Evolutionary conservation across 1,140 invertebrate species (phyloP).

Genomic region (Zaprionus camerounensis): DNA sequence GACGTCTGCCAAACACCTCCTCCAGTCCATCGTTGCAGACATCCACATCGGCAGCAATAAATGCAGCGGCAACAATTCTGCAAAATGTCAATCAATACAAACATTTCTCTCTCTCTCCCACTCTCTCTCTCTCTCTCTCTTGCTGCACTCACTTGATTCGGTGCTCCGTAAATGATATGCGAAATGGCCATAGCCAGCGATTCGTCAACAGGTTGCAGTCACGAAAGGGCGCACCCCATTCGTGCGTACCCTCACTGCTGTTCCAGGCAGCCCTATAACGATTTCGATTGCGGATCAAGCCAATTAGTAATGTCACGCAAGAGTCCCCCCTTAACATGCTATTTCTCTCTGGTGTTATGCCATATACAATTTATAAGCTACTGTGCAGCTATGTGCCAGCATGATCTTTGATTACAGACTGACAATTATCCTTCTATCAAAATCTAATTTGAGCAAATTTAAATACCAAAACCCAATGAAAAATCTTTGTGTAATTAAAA

Average conservation of each 20-base stretch:
- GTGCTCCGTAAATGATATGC: constrained; percentile 79
- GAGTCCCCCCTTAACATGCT: background rate
- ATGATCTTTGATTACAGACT: background rate
- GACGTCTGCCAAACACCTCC: constrained; percentile 81
- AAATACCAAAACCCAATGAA: too few species aligned
- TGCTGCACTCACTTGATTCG: constrained; percentile 70
- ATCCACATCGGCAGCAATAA: constrained; percentile 84
- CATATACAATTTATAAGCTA: background rate
- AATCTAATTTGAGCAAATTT: background rate
- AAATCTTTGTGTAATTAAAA: too few species aligned
- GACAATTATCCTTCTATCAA: too few species aligned
- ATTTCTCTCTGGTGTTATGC: background rate
- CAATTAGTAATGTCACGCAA: constrained; percentile 41
- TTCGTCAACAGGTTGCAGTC: constrained; percentile 82
- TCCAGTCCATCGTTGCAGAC: constrained; percentile 84
- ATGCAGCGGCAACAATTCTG: constrained; percentile 83
- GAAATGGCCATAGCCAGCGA: constrained; percentile 84
- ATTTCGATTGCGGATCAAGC: constrained; percentile 24
- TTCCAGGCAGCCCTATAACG: constrained; percentile 77
- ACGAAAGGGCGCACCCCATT: constrained; percentile 82
- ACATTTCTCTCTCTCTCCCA: background rate
- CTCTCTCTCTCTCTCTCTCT: too few species aligned
- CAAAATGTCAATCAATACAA: background rate
- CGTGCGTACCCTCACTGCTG: constrained; percentile 78
- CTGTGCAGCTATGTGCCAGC: background rate